phyloP scores from a whole-genome alignment of 2,797 vertebrate species.

The Aratinga solstitialis region DNA sequence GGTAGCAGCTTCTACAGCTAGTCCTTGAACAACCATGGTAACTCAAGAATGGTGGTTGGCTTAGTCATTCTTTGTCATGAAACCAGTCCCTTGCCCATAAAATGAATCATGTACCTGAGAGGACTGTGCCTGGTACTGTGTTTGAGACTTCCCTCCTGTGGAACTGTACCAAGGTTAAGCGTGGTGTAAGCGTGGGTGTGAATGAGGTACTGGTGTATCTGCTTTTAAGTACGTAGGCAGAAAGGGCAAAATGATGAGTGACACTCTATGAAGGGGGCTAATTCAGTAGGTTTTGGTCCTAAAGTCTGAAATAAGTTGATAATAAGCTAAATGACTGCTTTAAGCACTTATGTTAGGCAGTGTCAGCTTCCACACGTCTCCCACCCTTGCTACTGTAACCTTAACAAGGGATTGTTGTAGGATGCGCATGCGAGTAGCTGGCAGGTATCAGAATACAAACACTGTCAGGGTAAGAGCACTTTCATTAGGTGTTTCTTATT shows the following conservation, averaged over 20 bases:
- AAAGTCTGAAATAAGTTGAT: not conserved
- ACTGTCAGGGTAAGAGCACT: not conserved
- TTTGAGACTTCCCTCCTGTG: not conserved
- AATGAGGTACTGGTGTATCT: not conserved
- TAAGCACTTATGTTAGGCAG: not conserved
- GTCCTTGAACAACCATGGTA: not conserved
- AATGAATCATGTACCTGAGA: not conserved
- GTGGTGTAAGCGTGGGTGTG: accelerated
- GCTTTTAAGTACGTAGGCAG: not conserved
- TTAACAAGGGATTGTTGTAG: not conserved
- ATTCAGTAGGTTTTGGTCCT: not conserved
- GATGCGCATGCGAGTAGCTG: not conserved
- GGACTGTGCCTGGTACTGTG: not conserved
- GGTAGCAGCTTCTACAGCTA: not conserved
- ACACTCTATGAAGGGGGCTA: not conserved
- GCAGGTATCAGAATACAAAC: not conserved
- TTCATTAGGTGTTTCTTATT: conserved; percentile 25
- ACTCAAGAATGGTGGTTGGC: not conserved
- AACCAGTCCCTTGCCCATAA: not conserved
- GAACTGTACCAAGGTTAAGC: not conserved
- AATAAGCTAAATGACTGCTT: not conserved
- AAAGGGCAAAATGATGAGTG: not conserved
- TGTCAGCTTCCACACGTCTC: not conserved
- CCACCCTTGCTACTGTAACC: not conserved
- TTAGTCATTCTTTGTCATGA: not conserved